phyloP scores from a whole-genome alignment of 2,888 invertebrate species.

The Perizoma flavofasciatum region DNA sequence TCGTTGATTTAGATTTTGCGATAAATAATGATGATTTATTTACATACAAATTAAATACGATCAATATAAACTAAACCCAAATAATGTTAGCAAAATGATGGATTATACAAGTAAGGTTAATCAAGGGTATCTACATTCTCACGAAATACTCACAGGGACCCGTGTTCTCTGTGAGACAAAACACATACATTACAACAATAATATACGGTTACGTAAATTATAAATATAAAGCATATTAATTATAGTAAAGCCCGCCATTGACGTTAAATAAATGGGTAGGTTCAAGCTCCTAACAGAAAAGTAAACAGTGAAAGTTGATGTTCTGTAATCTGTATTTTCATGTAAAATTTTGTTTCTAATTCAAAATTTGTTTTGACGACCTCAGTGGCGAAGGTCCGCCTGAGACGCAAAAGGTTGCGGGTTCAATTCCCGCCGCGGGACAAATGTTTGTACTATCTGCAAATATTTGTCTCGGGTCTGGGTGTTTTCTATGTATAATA shows the following conservation, averaged over 20 bases:
- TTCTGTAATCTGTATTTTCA: not conserved
- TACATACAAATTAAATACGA: constrained; percentile 1
- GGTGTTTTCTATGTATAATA: too few relatives aligned
- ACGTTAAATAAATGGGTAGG: constrained; percentile 1
- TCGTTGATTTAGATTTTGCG: too few relatives aligned
- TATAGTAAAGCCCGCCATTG: constrained; percentile 21
- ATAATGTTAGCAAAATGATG: constrained; percentile 15
- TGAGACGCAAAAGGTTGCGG: too few relatives aligned
- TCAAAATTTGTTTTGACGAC: too few relatives aligned
- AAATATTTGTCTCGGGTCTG: too few relatives aligned
- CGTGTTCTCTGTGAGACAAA: constrained; percentile 80
- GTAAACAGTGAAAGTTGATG: not conserved
- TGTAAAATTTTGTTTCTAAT: not conserved
- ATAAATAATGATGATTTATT: too few relatives aligned
- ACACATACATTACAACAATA: constrained; percentile 57
- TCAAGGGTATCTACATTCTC: constrained; percentile 48
- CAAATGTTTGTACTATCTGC: too few relatives aligned
- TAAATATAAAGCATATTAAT: constrained; percentile 17
- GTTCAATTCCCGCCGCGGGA: too few relatives aligned
- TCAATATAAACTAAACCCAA: not conserved
- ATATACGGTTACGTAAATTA: constrained; percentile 30
- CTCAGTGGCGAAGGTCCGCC: too few relatives aligned
- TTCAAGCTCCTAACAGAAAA: constrained; percentile 6
- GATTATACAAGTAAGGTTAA: constrained; percentile 44
- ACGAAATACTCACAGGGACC: constrained; percentile 77